Conservation (phyloP, 2,797 vertebrate genomes). For the Lagodon rhomboides region DNA sequence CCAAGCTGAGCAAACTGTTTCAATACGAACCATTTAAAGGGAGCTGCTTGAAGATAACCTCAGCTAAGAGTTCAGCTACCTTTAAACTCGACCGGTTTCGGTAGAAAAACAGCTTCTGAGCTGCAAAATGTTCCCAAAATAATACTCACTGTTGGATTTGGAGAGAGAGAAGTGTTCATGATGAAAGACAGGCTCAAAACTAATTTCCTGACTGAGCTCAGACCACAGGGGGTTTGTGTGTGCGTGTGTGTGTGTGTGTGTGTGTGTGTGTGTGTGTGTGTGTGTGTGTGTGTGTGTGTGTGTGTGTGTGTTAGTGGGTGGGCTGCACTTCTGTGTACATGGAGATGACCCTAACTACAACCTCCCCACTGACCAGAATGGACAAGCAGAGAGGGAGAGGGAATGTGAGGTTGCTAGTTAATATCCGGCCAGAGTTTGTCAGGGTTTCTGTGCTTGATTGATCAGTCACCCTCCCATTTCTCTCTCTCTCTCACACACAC, state of each 20-base stretch:
- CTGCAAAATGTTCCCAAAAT: slow-evolving; percentile 34
- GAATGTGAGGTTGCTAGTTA: slow-evolving; percentile 53
- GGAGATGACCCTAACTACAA: slow-evolving; percentile 78
- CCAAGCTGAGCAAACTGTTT: neutral
- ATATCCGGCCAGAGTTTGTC: slow-evolving; percentile 48
- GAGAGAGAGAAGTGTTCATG: slow-evolving; percentile 60
- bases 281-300: slow-evolving; percentile 12
- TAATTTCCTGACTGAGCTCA: slow-evolving; percentile 50
- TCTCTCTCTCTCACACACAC: no score
- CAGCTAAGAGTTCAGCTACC: neutral
- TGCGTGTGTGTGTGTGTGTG: slow-evolving; percentile 31
- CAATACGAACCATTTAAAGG: neutral
- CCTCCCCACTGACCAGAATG: slow-evolving; percentile 44
- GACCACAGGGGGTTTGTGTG: slow-evolving; percentile 44
- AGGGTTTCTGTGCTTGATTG: slow-evolving; percentile 56
- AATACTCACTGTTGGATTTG: slow-evolving; percentile 67
- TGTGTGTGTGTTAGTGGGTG: slow-evolving; percentile 53
- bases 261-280: slow-evolving; percentile 21
- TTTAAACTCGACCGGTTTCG: neutral
- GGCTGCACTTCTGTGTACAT: slow-evolving; percentile 72
- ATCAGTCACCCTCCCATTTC: slow-evolving; percentile 40
- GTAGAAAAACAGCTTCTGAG: neutral
- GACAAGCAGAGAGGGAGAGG: slow-evolving; percentile 15
- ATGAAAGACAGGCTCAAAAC: slow-evolving; percentile 34
- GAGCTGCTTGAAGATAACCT: neutral